These are phyloP conservation scores for Sarcophaga variegata DNA, from an alignment of 2,888 invertebrate genomes.

Conservation along the genomic window DNA sequence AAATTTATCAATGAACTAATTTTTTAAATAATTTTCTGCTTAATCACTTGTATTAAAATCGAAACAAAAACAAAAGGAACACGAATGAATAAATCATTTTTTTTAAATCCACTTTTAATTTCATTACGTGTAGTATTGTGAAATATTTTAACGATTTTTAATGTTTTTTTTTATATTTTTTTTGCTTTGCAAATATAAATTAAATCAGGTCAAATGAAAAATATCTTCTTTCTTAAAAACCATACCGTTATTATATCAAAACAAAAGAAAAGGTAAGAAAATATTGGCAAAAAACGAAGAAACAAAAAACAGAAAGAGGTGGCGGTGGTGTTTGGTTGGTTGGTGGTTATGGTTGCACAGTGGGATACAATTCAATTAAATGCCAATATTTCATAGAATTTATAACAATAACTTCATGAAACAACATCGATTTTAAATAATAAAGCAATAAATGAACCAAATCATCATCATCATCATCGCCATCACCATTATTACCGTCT, in stretches of 20 bases:
- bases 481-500: no score
- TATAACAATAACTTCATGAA: conserved; percentile 34
- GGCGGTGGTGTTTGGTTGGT: conserved; percentile 15
- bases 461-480: not conserved
- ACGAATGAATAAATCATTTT: not conserved
- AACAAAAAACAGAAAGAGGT: conserved; percentile 24
- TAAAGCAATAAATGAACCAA: conserved; percentile 23
- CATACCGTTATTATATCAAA: not conserved
- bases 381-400: conserved; percentile 70
- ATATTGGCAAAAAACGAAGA: not conserved
- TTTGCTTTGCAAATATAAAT: not conserved
- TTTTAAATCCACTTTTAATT: conserved; percentile 44
- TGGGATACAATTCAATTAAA: conserved; percentile 73
- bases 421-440: conserved; percentile 12
- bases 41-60: conserved; percentile 24
- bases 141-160: conserved; percentile 12
- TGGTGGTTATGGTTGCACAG: conserved; percentile 61
- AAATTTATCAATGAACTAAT: conserved; percentile 14
- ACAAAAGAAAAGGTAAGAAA: not conserved
- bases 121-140: conserved; percentile 22
- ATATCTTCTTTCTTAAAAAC: conserved; percentile 17
- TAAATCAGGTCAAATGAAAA: conserved; percentile 54
- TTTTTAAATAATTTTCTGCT: conserved; percentile 21
- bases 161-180: not conserved
- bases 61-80: not conserved